phyloP scores from a whole-genome alignment of 2,797 vertebrate genomes.

The Rousettus madagascariensis region DNA sequence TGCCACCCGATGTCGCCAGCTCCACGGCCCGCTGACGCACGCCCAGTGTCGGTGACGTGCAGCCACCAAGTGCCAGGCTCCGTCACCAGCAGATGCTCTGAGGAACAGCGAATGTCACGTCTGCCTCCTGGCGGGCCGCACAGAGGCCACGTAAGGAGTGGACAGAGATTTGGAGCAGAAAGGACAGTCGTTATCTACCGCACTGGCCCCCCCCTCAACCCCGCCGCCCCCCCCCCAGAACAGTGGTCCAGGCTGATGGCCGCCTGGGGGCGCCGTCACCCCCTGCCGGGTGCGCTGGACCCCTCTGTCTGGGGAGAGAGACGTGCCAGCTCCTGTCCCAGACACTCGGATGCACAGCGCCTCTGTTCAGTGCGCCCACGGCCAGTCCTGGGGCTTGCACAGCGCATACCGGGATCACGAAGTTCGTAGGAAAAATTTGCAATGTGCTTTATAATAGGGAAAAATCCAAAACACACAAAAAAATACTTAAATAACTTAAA shows the following conservation, averaged over 20 bases:
- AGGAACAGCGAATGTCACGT: rapidly evolving
- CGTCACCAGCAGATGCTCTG: too few species aligned
- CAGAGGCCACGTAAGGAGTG: rapidly evolving
- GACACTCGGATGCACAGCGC: rapidly evolving
- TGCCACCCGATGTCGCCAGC: neutral
- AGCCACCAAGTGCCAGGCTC: rapidly evolving
- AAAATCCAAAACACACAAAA: neutral
- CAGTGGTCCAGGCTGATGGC: rapidly evolving
- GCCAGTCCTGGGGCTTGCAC: rapidly evolving
- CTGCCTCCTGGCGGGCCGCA: rapidly evolving
- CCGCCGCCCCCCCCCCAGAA: rapidly evolving
- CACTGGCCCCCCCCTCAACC: rapidly evolving
- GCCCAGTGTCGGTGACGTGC: rapidly evolving
- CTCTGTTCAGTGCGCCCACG: too few species aligned
- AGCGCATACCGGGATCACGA: neutral
- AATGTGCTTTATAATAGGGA: neutral
- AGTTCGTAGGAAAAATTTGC: neutral
- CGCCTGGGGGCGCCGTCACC: rapidly evolving
- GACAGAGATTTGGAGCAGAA: neutral
- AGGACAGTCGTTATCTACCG: rapidly evolving
- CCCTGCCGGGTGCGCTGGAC: neutral
- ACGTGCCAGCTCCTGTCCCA: rapidly evolving
- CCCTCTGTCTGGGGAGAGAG: neutral
- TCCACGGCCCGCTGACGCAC: too few species aligned
- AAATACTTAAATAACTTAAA: neutral